A percentile compares a stretch with the other conserved stretches of the same genome.
These are phyloP conservation scores for Aldrovandia affinis DNA, from an alignment of 2,797 vertebrate species.

Conservation along the genomic window DNA sequence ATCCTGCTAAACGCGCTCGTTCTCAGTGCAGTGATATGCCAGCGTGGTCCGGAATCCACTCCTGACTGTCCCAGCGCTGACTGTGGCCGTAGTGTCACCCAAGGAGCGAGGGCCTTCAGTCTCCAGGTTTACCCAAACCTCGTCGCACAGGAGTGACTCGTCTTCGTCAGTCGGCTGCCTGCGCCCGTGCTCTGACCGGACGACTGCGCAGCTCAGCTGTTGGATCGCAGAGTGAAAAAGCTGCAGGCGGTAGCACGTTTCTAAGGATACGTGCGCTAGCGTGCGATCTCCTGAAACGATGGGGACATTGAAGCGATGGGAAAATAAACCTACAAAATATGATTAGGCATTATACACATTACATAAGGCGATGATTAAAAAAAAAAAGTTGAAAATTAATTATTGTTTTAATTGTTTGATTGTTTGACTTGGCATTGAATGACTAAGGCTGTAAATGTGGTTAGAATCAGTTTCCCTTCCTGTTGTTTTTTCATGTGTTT, in stretches of 20 bases:
- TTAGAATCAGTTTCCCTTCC: not conserved
- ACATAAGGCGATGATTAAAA: not conserved
- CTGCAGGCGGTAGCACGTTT: not conserved
- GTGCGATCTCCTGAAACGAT: not conserved
- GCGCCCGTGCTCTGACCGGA: not conserved
- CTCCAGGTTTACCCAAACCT: not conserved
- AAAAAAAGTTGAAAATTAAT: not conserved
- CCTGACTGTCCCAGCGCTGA: not conserved
- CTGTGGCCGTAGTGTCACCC: not conserved
- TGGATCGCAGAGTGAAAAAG: not conserved
- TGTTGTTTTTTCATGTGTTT: not conserved
- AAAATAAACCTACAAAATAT: not conserved
- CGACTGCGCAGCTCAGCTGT: not conserved
- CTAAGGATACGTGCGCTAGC: not conserved
- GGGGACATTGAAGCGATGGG: too few species aligned
- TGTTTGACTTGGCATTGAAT: not conserved
- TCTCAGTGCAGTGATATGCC: not conserved
- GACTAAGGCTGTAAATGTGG: not conserved
- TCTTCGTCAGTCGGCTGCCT: not conserved
- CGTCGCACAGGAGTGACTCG: not conserved
- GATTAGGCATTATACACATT: not conserved
- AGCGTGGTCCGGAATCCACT: not conserved
- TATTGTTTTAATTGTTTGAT: not conserved
- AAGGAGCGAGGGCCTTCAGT: not conserved
- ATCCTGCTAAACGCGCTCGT: not conserved